Base-by-base conservation (phyloP, 2,888 invertebrate species). In the Zele albiditarsus region DNA sequence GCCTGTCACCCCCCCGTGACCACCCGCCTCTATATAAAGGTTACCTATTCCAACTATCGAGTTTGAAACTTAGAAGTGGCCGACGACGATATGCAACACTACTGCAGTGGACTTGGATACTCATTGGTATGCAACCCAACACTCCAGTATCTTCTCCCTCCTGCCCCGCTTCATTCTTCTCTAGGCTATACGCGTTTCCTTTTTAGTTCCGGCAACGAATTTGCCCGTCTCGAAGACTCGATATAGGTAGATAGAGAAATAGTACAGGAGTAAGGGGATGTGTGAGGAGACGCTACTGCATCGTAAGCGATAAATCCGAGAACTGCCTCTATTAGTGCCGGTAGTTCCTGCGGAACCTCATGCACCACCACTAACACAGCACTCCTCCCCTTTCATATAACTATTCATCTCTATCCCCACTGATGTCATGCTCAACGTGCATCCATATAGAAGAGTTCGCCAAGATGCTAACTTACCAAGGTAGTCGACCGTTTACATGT, bases 261-360 rank as follows among this genome's bases (percentile, higher is more conserved):
- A 33, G 46, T 63, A 67, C 60, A 63, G 10, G 63, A 75, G 76
- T 31, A n/a, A 62, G 73, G 71, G 68, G 69, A 58, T 63, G 73
- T 38, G 77, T 65, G 65, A 71, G 78, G 67, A 58, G 67, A 74
- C 68, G 63, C 71, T 77, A 77, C 72, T 81, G 81, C 82, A 83
- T 81, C 81, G 79, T 75, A 73, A 80, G 78, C 84, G 80, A 86
- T 85, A 85, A 84, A 85, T 85, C 82, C 80, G 68, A 65, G 38
- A 73, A 76, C 79, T 79, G 78, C 79, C 81, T 81, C 84, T 83
- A 83, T 84, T 83, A 82, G 78, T 75, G 71, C 42, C 74, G 73
- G 75, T 16, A 74, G 74, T 66, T 74, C 74, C 70, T 74, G 71
- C 71, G 58, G 74, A 74, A 74, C 74, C 63, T 74, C 74, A 38